Percentiles rank a stretch among this genome's conserved stretches.
phyloP scores from a whole-genome alignment of 2,797 vertebrate species.

The Sebastes vulpes region DNA sequence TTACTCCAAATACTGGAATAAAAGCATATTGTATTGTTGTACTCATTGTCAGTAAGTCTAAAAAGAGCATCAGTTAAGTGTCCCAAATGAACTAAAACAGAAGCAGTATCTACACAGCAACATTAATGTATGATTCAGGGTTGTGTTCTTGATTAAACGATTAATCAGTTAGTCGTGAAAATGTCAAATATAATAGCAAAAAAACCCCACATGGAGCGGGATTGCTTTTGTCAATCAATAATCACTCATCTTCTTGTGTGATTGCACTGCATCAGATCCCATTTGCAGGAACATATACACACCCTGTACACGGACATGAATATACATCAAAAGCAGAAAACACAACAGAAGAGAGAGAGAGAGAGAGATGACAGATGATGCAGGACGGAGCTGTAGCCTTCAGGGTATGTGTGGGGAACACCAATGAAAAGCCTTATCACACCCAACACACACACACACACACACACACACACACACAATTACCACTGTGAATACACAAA shows the following conservation, averaged over 20 bases:
- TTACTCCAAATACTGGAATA: background rate
- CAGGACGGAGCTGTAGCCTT: slow-evolving; percentile 74
- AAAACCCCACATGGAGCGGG: background rate
- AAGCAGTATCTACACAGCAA: background rate
- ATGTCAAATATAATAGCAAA: background rate
- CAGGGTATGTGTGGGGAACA: slow-evolving; percentile 68
- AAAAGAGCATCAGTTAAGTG: background rate
- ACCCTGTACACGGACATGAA: slow-evolving; percentile 16
- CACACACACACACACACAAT: slow-evolving; percentile 29
- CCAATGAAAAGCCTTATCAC: slow-evolving; percentile 80
- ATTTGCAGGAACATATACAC: slow-evolving; percentile 17
- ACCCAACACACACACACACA: slow-evolving; percentile 33
- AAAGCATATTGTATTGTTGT: background rate
- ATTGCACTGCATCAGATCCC: slow-evolving; percentile 2
- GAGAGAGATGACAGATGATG: slow-evolving; percentile 71
- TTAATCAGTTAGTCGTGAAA: background rate
- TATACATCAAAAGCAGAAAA: background rate
- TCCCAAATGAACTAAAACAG: no score
- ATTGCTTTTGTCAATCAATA: background rate
- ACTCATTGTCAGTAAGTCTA: background rate
- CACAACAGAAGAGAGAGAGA: slow-evolving; percentile 6
- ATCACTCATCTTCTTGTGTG: background rate
- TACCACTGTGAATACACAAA: slow-evolving; percentile 23
- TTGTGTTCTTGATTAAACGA: background rate
- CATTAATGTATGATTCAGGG: background rate